A percentile compares a stretch with the other conserved stretches of the same genome.
phyloP scores from a whole-genome alignment of 1,140 invertebrate genomes.

The Drosophila setifemur region DNA sequence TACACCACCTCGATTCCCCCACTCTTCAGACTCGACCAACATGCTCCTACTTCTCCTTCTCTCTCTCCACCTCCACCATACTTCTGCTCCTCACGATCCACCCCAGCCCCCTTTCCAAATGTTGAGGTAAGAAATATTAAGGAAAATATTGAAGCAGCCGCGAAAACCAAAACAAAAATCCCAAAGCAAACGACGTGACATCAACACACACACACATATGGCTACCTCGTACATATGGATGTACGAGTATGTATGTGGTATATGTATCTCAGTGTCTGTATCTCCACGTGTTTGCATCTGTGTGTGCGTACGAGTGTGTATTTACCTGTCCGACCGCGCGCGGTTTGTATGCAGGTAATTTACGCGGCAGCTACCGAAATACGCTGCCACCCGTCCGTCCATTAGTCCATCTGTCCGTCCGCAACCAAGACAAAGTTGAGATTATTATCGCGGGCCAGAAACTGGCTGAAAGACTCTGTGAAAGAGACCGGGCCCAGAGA shows the following conservation, averaged over 20 bases:
- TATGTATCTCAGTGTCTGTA: conserved; percentile 18
- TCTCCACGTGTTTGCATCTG: conserved; percentile 16
- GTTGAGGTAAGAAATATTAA: conserved; percentile 32
- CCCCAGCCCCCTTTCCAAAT: neutral
- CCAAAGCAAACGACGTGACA: conserved; percentile 70
- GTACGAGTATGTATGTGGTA: conserved; percentile 3
- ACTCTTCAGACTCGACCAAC: no score
- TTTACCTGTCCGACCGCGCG: conserved; percentile 66
- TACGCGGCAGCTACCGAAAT: conserved; percentile 82
- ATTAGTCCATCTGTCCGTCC: conserved; percentile 13
- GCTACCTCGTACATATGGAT: no score
- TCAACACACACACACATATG: conserved; percentile 42
- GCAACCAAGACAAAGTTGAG: conserved; percentile 57
- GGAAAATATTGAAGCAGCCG: conserved; percentile 48
- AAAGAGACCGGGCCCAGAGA: conserved; percentile 31
- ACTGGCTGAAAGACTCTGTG: conserved; percentile 55
- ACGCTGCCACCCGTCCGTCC: conserved; percentile 55
- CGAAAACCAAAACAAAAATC: conserved; percentile 59
- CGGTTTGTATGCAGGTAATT: conserved; percentile 80
- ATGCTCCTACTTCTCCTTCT: no score
- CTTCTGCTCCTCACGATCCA: neutral
- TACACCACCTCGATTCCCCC: no score
- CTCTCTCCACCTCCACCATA: conserved; percentile 2
- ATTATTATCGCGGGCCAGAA: conserved; percentile 81
- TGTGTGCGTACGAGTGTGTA: conserved; percentile 30